Evolutionary conservation across 2,888 invertebrate genomes (phyloP), one percentile per base, ranked within the genome.

Genomic region (Dryomyza anilis): DNA sequence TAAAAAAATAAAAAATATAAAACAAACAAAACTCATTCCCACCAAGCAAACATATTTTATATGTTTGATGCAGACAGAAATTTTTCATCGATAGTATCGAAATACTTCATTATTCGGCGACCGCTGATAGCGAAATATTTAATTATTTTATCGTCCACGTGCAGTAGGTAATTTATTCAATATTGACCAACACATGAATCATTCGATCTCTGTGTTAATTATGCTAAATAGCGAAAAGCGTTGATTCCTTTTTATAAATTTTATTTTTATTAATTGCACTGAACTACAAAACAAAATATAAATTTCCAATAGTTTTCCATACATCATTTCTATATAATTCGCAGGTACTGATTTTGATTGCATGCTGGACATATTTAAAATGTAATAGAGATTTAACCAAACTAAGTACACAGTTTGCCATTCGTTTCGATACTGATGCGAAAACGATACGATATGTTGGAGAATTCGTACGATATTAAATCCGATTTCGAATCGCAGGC

Each of bases 121-220:
- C n/a, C n/a, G n/a, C 57, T 53, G 61, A 53, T 63, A 65, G n/a
- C n/a, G n/a, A n/a, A n/a, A n/a, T n/a, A n/a, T n/a, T 58, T 68
- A 66, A 68, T 68, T 68, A 66, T 64, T 68, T 68, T 66, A 66
- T 66, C 64, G 65, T 48, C 63, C 50, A 64, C 61, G 63, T 60
- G 59, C 63, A 61, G 27, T 12, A 48, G 45, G 63, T 36, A 65
- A 67, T 67, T 65, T 63, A 63, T 65, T 52, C 23, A 55, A 59
- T 29, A 57, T 43, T 48, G 23, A 19, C 33, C 50, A 50, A 25
- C 25, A 25, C n/a, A 50, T 50, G 7, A 7, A 50, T 50, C 25
- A 50, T 50, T 27, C 8, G 8, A 48, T 25, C 25, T n/a, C 25
- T 25, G 23, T 12, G 14, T 50, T 14, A 19, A 23, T 48, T 23